Percentiles rank a stretch among this genome's conserved stretches.
Evolutionary conservation across 2,797 vertebrate species (phyloP).

Genomic region (Mergus octosetaceus): DNA sequence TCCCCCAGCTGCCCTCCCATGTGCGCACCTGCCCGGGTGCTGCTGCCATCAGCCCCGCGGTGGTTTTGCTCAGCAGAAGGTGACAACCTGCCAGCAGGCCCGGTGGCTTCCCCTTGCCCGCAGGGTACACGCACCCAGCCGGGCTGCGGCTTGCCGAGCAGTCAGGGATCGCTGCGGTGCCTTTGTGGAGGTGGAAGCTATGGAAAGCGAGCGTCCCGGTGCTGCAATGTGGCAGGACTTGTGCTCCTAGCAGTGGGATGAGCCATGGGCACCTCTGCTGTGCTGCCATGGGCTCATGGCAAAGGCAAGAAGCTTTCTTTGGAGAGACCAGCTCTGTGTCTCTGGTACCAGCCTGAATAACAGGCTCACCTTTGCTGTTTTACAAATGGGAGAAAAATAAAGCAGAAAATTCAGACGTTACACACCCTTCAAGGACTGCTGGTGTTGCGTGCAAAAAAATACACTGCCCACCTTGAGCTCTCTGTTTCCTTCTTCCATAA

Average conservation of each 20-base stretch:
- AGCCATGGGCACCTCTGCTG: neutral
- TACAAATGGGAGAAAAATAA: accelerated
- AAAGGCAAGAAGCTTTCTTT: neutral
- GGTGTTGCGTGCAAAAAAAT: accelerated
- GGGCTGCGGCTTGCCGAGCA: neutral
- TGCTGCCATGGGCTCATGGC: neutral
- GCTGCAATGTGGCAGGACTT: too few relatives aligned
- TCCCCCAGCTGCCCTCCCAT: neutral
- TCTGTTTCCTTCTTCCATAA: neutral
- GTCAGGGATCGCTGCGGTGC: neutral
- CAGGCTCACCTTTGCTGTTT: neutral
- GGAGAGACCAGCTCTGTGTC: neutral
- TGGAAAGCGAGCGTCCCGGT: accelerated
- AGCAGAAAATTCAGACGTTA: neutral
- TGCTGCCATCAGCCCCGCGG: neutral
- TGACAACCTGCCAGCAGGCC: neutral
- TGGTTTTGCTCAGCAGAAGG: too few relatives aligned
- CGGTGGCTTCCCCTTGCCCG: neutral
- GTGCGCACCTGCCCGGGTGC: neutral
- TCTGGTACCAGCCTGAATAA: neutral
- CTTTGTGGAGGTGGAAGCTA: neutral
- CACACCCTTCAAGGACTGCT: accelerated
- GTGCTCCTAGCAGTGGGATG: neutral
- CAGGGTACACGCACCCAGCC: accelerated
- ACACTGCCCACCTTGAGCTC: neutral